Base-by-base conservation (phyloP, 2,797 vertebrate genomes). In the Dryobates pubescens region DNA sequence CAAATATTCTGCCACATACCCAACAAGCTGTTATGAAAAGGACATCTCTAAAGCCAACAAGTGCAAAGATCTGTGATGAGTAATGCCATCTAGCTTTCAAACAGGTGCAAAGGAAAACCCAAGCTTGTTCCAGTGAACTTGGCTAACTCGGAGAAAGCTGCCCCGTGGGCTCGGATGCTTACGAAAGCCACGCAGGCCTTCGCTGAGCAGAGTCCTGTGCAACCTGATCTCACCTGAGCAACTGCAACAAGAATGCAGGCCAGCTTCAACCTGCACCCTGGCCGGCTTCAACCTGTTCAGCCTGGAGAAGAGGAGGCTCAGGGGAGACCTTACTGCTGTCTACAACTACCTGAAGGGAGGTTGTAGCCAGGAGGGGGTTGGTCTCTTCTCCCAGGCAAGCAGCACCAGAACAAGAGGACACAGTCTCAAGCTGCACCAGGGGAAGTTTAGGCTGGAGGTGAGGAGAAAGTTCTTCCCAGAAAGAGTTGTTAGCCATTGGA, bases 51-150 rank as follows among this genome's bases (percentile, higher is more conserved):
- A 30, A 82, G 79, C n/a, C 57, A 86, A 72, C 53, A 29, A 80
- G 86, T 38, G 1, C 54, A 38, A 94, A 77, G 65, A 64, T 74
- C 73, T 74, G 82, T 49, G 53, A 92, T 62, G 74, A 90, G 78
- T 92, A 91, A 96, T 41, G 63, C 54, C 73, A 2, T 67, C 51
- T 36, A 94, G 85, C 91, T 87, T 91, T 90, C 95, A 93, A 59
- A 77, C 1, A 34, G 23, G 61, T 65, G 64, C 82, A 85, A 71
- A 82, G 69, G 77, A 94, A 92, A 93, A 76, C 16, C 43, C 56
- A 79, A 95, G 75, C 77, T 73, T 70, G 86, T 93, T 81, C 34
- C 74, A 94, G 65, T 74, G 79, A 70, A 88, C 83, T 67, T 9
- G 1, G n/a, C 24, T 76, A 51, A 86, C 38, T 32, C 22, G 5